Base-by-base conservation (phyloP, 2,888 invertebrate species). In the Apamea sordens region DNA sequence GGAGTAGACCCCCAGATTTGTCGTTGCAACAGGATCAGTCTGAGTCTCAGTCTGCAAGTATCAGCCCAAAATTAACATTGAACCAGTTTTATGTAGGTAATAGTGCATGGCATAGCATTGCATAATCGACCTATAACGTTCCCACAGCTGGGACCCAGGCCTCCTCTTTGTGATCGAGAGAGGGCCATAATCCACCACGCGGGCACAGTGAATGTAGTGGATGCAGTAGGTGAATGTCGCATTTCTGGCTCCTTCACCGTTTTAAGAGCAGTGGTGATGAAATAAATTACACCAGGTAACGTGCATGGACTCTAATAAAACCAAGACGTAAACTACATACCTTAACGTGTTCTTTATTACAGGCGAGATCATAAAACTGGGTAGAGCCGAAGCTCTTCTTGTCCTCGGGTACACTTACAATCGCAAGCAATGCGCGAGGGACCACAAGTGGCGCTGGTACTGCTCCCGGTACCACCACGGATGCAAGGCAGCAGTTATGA, bases 401-500 rank as follows among this genome's bases (percentile, higher is more conserved):
- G 81, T 50, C 21, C 21, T 36, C n/a, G 88, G 88, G 1, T 64
- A 82, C n/a, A 77, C 72, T 1, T 87, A 86, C 73, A 87, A 88
- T 47, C 76, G 89, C 11, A 76, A 69, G 56, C 81, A 76, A 15
- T 10, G n/a, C 13, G 73, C 79, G 2, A 77, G 50, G 61, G 36
- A 82, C 13, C 64, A 63, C 0, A 84, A 70, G 11, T 87, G 65
- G 47, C 82, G 91, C 1, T 92, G 91, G 92, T 83, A 85, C 8
- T 92, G 92, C 72, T 79, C 84, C 7, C 84, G 82, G 24, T 89
- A 87, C 47, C 76, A 79, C 28, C 65, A 32, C 1, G 92, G 92
- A 5, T 95, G 95, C 72, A 91, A 89, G 6, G 94, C 93, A 2
- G 84, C 87, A 21, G 77, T 94, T 11, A 80, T 89, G 72, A 94